phyloP scores from a whole-genome alignment of 2,888 invertebrate genomes.

The Trissolcus japonicus region DNA sequence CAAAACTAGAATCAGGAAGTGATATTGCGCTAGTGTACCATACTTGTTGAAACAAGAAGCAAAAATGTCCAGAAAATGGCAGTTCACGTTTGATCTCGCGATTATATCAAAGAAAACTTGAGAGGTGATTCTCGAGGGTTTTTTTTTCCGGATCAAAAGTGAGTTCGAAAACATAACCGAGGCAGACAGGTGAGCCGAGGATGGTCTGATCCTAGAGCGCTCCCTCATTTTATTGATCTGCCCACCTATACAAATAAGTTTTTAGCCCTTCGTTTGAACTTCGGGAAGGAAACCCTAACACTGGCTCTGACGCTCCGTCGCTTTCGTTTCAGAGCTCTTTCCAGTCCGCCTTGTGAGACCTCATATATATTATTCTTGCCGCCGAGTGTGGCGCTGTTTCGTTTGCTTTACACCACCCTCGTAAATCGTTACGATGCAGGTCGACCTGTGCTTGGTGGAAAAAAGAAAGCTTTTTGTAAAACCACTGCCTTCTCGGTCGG shows the following conservation, averaged over 20 bases:
- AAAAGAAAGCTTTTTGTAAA: constrained; percentile 38
- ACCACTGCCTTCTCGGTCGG: constrained; percentile 35
- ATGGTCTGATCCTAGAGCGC: constrained; percentile 70
- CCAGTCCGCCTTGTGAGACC: constrained; percentile 36
- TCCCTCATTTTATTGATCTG: constrained; percentile 75
- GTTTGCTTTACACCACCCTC: constrained; percentile 49
- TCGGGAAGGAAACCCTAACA: constrained; percentile 62
- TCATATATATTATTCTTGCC: constrained; percentile 39
- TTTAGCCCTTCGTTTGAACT: constrained; percentile 64
- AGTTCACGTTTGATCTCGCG: too few relatives aligned
- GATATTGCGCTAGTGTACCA: too few relatives aligned
- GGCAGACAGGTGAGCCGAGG: constrained; percentile 61
- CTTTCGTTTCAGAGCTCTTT: constrained; percentile 44
- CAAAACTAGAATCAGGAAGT: background rate
- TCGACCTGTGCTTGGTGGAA: constrained; percentile 18
- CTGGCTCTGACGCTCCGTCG: constrained; percentile 58
- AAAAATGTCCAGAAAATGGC: too few relatives aligned
- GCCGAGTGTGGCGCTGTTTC: constrained; percentile 27
- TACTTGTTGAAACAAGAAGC: too few relatives aligned
- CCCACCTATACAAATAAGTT: constrained; percentile 72
- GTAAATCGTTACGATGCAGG: constrained; percentile 46
- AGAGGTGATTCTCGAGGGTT: too few relatives aligned
- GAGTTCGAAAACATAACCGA: background rate
- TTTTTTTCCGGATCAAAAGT: constrained; percentile 1
- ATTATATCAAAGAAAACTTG: too few relatives aligned